Conservation (phyloP, 2,888 invertebrate genomes). For the Oegoconia quadripuncta region DNA sequence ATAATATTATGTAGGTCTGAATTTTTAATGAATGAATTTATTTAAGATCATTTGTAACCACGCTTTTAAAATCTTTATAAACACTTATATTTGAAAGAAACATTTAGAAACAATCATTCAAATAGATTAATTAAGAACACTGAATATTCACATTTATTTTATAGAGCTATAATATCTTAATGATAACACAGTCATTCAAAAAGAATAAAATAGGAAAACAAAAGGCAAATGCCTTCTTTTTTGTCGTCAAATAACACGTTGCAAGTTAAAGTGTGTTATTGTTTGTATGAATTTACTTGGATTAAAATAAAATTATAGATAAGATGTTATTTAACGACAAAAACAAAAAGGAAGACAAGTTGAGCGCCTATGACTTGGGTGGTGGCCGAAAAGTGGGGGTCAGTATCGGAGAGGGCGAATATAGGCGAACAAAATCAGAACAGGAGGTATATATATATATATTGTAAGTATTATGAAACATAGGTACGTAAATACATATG, state of each 20-base stretch:
- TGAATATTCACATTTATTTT: conserved; percentile 55
- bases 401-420: conserved; percentile 38
- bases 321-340: conserved; percentile 13
- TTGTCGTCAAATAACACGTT: conserved; percentile 34
- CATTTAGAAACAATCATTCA: conserved; percentile 64
- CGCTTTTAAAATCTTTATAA: conserved; percentile 44
- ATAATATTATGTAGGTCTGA: neutral
- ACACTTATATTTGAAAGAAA: conserved; percentile 50
- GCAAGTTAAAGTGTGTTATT: neutral
- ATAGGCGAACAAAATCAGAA: conserved; percentile 43
- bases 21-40: neutral
- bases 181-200: conserved; percentile 64
- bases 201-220: conserved; percentile 53
- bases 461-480: too few species aligned
- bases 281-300: neutral
- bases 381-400: conserved; percentile 29
- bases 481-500: conserved; percentile 23
- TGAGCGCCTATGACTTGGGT: conserved; percentile 42
- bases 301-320: neutral
- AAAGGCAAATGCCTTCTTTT: conserved; percentile 51
- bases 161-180: conserved; percentile 48
- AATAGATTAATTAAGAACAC: conserved; percentile 55
- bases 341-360: conserved; percentile 18
- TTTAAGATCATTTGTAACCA: conserved; percentile 42
- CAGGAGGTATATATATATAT: conserved; percentile 39